phyloP scores from a whole-genome alignment of 2,888 invertebrate genomes.

The Chesias legatella region DNA sequence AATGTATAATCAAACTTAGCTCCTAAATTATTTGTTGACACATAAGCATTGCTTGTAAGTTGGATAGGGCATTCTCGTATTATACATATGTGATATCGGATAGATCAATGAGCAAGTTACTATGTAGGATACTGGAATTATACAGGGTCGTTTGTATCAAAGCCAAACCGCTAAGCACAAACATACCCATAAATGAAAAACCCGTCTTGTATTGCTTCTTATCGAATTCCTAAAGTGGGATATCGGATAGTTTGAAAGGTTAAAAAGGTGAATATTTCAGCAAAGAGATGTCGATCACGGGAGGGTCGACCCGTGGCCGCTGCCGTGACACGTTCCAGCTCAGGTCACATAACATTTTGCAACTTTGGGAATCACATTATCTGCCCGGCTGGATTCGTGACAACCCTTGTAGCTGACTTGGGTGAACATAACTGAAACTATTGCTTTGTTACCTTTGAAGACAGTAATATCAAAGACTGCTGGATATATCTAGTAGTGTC shows the following conservation, averaged over 20 bases:
- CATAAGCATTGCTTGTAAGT: too few species aligned
- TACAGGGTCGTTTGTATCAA: neutral
- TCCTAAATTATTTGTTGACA: too few species aligned
- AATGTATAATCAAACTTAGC: too few species aligned
- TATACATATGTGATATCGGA: too few species aligned
- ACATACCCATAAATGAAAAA: constrained; percentile 2
- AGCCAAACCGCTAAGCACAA: constrained; percentile 3
- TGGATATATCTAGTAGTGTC: too few species aligned
- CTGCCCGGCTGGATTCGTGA: constrained; percentile 32
- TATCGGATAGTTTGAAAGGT: constrained; percentile 30
- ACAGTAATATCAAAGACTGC: constrained; percentile 6
- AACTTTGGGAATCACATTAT: constrained; percentile 44
- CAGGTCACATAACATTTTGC: constrained; percentile 36
- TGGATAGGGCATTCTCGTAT: too few species aligned
- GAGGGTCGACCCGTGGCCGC: constrained; percentile 18
- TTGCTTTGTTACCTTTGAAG: constrained; percentile 3
- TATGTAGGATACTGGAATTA: too few species aligned
- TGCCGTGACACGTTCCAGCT: constrained; percentile 23
- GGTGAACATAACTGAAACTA: constrained; percentile 8
- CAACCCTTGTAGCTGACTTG: constrained; percentile 13
- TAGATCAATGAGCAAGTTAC: too few species aligned
- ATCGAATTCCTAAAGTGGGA: constrained; percentile 20
- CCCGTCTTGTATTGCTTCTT: constrained; percentile 16
- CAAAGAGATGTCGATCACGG: constrained; percentile 25
- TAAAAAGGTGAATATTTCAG: constrained; percentile 27